Conservation (phyloP, 2,888 invertebrate species). For the Chorisops tibialis region DNA sequence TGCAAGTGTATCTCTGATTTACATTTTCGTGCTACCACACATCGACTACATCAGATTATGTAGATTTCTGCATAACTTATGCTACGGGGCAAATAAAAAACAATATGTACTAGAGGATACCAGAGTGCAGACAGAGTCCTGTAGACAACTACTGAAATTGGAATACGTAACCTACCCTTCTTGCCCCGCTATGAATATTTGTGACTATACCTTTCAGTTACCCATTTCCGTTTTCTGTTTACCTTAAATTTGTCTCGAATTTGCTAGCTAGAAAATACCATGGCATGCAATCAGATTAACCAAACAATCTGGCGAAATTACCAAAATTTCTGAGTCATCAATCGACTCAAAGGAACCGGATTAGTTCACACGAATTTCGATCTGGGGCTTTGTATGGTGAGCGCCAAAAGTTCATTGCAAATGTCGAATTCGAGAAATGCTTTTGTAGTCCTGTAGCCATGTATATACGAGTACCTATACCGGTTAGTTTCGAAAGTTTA, state of each 20-base stretch:
- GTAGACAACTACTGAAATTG: not conserved
- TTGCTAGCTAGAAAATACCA: slow-evolving; percentile 15
- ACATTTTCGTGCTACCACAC: slow-evolving; percentile 17
- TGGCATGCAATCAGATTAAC: slow-evolving; percentile 20
- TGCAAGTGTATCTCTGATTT: slow-evolving; percentile 1
- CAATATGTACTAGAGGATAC: not conserved
- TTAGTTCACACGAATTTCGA: too few relatives aligned
- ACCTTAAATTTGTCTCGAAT: slow-evolving; percentile 9
- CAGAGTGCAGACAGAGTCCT: not conserved
- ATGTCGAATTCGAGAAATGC: too few relatives aligned
- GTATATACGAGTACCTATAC: too few relatives aligned
- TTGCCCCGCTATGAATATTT: not conserved
- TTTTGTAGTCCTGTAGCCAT: too few relatives aligned
- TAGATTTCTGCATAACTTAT: slow-evolving; percentile 11
- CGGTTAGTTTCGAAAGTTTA: too few relatives aligned
- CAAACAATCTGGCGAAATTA: slow-evolving; percentile 14
- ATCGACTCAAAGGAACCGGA: too few relatives aligned
- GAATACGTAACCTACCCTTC: slow-evolving; percentile 2
- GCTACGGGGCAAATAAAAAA: slow-evolving; percentile 11
- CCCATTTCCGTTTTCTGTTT: not conserved
- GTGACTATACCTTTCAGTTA: too few relatives aligned
- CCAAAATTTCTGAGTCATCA: not conserved
- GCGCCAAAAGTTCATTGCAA: too few relatives aligned
- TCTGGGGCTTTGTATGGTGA: too few relatives aligned
- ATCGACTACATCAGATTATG: slow-evolving; percentile 19